Conservation (phyloP, 2,888 invertebrate species). For the Bimastos eiseni region DNA sequence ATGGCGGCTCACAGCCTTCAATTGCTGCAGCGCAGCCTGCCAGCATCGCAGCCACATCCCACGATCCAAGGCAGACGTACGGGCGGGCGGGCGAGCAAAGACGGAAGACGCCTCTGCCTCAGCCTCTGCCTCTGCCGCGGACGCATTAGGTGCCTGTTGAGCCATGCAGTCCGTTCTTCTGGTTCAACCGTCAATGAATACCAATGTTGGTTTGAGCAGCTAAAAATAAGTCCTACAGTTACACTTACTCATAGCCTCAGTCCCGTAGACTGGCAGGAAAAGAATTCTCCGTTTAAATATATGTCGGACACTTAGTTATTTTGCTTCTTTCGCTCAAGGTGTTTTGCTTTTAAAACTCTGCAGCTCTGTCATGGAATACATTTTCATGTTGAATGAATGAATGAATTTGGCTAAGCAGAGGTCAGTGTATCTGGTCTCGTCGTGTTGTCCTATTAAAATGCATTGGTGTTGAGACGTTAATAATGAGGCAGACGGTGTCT, state of each 20-base stretch:
- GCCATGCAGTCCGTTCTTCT: neutral
- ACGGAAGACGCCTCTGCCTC: neutral
- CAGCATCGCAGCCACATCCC: neutral
- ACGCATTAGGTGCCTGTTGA: neutral
- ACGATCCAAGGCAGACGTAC: neutral
- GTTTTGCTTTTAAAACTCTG: too few relatives aligned
- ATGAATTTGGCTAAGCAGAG: too few relatives aligned
- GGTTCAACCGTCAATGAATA: slow-evolving; percentile 13
- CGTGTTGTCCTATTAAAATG: too few relatives aligned
- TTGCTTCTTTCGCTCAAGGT: too few relatives aligned
- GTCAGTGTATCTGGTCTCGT: too few relatives aligned
- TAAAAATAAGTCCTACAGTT: neutral
- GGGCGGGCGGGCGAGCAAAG: neutral
- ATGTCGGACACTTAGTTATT: neutral
- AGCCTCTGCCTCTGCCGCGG: neutral
- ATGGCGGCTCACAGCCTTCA: neutral
- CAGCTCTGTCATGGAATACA: too few relatives aligned
- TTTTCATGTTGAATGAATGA: too few relatives aligned
- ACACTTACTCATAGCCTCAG: neutral
- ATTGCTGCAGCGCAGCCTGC: neutral
- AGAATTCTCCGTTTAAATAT: slow-evolving; percentile 4
- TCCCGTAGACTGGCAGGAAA: neutral
- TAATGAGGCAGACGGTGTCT: too few relatives aligned
- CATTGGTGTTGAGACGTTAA: too few relatives aligned
- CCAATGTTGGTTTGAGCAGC: neutral